These are phyloP conservation scores for Stenurella melanura DNA, from an alignment of 2,888 invertebrate species.

Conservation along the genomic window DNA sequence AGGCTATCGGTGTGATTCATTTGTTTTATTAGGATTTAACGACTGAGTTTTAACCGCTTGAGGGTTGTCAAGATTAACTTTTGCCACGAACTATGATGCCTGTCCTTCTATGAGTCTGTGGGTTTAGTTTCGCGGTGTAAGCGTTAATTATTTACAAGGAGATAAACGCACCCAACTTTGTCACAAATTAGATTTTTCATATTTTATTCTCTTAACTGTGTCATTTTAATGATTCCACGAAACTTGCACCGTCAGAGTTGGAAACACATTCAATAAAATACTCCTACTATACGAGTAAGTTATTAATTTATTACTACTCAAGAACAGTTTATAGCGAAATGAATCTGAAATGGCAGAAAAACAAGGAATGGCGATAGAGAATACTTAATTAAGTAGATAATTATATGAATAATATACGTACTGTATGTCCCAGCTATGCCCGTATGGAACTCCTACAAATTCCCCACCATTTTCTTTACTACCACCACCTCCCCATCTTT, in stretches of 20 bases:
- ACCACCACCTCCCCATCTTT: too few species aligned
- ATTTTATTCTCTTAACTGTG: background rate
- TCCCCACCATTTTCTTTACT: too few species aligned
- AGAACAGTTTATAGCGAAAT: too few species aligned
- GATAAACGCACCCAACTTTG: background rate
- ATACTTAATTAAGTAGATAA: too few species aligned
- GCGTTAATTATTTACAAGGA: background rate
- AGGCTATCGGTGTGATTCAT: constrained; percentile 26
- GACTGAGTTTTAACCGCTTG: constrained; percentile 19
- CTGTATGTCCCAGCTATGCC: too few species aligned
- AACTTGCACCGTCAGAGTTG: background rate
- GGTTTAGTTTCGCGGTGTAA: constrained; percentile 10
- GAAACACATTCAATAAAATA: background rate
- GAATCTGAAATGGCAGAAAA: too few species aligned
- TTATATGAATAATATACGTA: too few species aligned
- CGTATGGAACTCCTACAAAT: too few species aligned
- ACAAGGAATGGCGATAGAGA: too few species aligned
- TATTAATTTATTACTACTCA: background rate
- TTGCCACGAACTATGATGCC: constrained; percentile 19
- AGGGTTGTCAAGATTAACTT: constrained; percentile 11
- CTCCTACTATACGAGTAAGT: background rate
- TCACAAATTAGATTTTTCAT: background rate
- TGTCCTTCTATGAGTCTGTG: background rate
- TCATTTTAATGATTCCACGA: background rate
- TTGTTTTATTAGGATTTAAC: constrained; percentile 39